Evolutionary conservation across 2,113 vertebrate genomes (phyloP).

Genomic region (Nerophis ophidion): DNA sequence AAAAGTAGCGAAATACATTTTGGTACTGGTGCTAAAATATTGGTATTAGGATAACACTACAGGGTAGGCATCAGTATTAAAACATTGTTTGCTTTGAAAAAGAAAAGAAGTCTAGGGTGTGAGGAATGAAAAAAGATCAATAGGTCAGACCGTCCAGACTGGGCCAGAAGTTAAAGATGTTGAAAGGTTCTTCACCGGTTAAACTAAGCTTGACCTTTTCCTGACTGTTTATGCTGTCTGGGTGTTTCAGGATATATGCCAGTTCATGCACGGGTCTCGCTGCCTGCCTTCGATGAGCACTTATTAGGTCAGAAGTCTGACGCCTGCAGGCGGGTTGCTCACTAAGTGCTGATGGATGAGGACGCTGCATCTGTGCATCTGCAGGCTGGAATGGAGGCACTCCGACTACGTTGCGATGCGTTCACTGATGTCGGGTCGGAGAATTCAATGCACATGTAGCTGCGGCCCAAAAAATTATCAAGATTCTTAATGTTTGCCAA

Average conservation of each 20-base stretch:
- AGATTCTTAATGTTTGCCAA: neutral
- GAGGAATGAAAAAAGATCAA: neutral
- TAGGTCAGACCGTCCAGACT: neutral
- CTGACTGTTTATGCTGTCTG: conserved; percentile 3
- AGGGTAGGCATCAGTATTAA: no score
- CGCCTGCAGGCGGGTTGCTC: conserved; percentile 18
- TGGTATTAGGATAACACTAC: no score
- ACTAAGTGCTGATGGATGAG: conserved; percentile 46
- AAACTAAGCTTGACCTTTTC: conserved; percentile 16
- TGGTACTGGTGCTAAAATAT: no score
- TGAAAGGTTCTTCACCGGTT: conserved; percentile 10
- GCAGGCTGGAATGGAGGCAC: conserved; percentile 7
- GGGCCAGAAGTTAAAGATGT: conserved; percentile 19
- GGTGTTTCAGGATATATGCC: conserved; percentile 25
- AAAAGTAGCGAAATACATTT: no score
- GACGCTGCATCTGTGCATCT: conserved; percentile 46
- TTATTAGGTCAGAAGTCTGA: conserved; percentile 16
- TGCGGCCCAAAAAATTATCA: conserved; percentile 1
- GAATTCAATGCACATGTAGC: conserved; percentile 9
- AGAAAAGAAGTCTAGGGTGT: no score
- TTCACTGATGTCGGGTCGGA: conserved; percentile 8
- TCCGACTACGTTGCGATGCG: conserved; percentile 1
- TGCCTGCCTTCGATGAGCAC: conserved; percentile 5
- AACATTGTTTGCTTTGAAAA: no score
- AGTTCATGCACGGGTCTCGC: conserved; percentile 9